A percentile compares a stretch with the other conserved stretches of the same genome.
Evolutionary conservation across 92 coral and sea anemone genomes (phyloP).

Genomic region (Heteractis magnifica): DNA sequence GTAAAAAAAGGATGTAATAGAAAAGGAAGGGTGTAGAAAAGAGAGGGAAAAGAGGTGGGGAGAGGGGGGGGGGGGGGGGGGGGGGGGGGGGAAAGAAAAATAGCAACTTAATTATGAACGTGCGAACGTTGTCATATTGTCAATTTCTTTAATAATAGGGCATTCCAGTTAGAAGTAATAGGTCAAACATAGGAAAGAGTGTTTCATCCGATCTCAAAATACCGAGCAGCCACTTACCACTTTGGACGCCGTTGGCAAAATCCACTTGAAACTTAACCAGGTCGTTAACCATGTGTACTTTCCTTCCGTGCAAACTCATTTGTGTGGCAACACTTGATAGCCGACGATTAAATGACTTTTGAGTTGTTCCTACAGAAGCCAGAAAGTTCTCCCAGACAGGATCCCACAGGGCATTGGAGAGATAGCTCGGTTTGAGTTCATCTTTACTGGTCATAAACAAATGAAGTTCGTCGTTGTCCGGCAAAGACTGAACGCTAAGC

Average conservation of each 20-base stretch:
- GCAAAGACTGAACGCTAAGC: conserved; percentile 36
- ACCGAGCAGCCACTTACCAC: conserved; percentile 37
- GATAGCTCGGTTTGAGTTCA: conserved; percentile 54
- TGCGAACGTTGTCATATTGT: too few relatives aligned
- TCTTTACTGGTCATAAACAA: conserved; percentile 58
- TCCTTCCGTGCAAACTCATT: conserved; percentile 58
- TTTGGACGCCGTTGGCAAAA: conserved; percentile 61
- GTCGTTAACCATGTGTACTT: conserved; percentile 48
- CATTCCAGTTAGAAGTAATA: too few relatives aligned
- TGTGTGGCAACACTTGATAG: conserved; percentile 57
- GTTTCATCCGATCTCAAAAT: too few relatives aligned
- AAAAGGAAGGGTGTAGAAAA: too few relatives aligned
- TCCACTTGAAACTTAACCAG: conserved; percentile 62
- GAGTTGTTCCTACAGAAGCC: conserved; percentile 61
- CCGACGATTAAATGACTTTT: conserved; percentile 49
- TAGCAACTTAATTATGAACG: not conserved
- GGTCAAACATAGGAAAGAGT: too few relatives aligned
- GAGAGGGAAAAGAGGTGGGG: too few relatives aligned
- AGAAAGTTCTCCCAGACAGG: conserved; percentile 76
- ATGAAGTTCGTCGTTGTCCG: conserved; percentile 46
- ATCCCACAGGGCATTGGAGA: conserved; percentile 54
- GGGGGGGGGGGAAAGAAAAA: not conserved
- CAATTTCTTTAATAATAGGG: too few relatives aligned
- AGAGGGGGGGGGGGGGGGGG: too few relatives aligned
- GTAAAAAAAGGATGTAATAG: too few relatives aligned